A percentile compares a stretch with the other conserved stretches of the same genome.
phyloP scores from a whole-genome alignment of 2,113 vertebrate species.

The Etheostoma cragini region DNA sequence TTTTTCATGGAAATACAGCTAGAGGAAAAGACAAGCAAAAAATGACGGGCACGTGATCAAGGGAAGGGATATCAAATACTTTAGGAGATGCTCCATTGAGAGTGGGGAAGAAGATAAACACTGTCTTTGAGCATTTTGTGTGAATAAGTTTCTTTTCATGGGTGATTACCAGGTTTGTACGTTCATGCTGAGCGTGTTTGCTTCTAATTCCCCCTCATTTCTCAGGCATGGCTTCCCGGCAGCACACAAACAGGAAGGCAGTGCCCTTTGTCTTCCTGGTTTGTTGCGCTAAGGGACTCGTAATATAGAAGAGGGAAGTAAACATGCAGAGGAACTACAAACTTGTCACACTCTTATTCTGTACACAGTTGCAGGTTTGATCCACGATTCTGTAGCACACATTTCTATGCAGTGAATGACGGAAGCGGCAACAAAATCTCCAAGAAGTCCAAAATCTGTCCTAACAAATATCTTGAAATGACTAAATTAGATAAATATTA shows the following conservation, averaged over 20 bases:
- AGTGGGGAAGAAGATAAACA: not conserved
- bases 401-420: not conserved
- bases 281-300: conserved; percentile 47
- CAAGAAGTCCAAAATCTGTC: not conserved
- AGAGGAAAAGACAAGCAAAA: not conserved
- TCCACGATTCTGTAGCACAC: not conserved
- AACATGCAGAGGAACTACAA: conserved; percentile 38
- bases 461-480: not conserved
- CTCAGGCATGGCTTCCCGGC: conserved; percentile 46
- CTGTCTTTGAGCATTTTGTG: not conserved
- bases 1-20: not conserved
- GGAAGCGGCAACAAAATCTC: not conserved
- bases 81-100: not conserved
- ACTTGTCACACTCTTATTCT: conserved; percentile 10
- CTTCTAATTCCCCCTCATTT: conserved; percentile 29
- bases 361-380: conserved; percentile 15
- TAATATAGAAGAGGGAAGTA: conserved; percentile 52
- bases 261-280: conserved; percentile 66
- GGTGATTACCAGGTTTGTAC: conserved; percentile 8
- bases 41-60: not conserved
- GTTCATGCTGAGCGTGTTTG: conserved; percentile 9
- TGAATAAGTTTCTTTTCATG: conserved; percentile 5
- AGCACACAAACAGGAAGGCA: conserved; percentile 77
- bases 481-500: not conserved
- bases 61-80: conserved; percentile 20